A percentile compares a stretch with the other conserved stretches of the same genome.
Evolutionary conservation across 2,113 vertebrate genomes (phyloP).

Genomic region (Phaethon lepturus): DNA sequence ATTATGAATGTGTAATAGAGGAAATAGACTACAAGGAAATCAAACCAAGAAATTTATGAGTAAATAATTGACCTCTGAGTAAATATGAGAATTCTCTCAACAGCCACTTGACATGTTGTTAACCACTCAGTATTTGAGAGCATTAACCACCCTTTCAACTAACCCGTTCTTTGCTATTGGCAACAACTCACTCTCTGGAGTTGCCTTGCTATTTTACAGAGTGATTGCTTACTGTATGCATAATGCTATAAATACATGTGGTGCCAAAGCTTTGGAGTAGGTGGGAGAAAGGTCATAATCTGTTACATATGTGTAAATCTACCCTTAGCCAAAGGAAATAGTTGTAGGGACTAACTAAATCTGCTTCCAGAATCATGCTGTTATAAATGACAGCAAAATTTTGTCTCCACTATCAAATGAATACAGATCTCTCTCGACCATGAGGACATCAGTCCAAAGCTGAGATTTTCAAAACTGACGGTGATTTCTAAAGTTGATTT

Average conservation of each 20-base stretch:
- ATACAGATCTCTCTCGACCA: not conserved
- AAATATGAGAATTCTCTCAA: slow-evolving; percentile 5
- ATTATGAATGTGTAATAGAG: slow-evolving; percentile 50
- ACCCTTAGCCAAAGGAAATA: not conserved
- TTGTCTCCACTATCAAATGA: not conserved
- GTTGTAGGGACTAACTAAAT: not conserved
- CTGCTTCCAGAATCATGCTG: not conserved
- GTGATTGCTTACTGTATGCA: not conserved
- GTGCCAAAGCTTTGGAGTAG: not conserved
- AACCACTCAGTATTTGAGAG: slow-evolving; percentile 35
- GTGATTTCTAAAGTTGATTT: not conserved
- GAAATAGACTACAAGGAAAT: slow-evolving; percentile 53
- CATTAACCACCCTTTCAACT: slow-evolving; percentile 17
- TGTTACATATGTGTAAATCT: not conserved
- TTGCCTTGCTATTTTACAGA: not conserved
- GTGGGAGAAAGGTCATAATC: not conserved
- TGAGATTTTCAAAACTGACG: not conserved
- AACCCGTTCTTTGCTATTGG: not conserved
- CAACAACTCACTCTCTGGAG: rapidly evolving
- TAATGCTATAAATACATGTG: not conserved
- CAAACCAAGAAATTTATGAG: slow-evolving; percentile 42
- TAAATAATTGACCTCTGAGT: slow-evolving; percentile 61
- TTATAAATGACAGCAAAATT: not conserved
- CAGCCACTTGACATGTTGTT: slow-evolving; percentile 18
- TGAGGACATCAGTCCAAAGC: not conserved